Evolutionary conservation across 2,113 vertebrate species (phyloP), one percentile per base, ranked within the genome.

Genomic region (Toxotes chatareus): DNA sequence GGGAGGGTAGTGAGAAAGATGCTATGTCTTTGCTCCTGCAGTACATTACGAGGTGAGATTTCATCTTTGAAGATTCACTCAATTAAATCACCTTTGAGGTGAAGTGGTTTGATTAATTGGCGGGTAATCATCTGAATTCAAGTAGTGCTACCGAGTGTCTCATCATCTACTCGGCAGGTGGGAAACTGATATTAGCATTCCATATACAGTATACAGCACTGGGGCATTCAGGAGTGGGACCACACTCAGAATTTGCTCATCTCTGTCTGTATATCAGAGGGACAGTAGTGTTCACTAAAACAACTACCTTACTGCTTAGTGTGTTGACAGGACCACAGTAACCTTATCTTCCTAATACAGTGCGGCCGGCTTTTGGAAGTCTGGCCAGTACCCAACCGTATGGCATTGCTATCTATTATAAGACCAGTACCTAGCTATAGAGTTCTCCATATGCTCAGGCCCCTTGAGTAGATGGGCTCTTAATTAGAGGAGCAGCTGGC

Each of bases 401-500:
- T 84, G 87, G 65, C 73, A 65, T 79, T 53, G 76, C 40, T 74
- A 19, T 78, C 81, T 89, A 84, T 92, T 91, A 72, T 92, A 84
- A 87, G 83, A 90, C 76, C 63, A 84, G 79, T 42, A 80, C 77
- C 70, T 49, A 34, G 84, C 77, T 81, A 91, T 85, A 79, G 83
- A 86, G 86, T 68, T 75, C 78, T 89, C 87, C 92, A 91, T 94
- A 93, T 93, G 93, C 85, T 91, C 85, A 71, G 64, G 79, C 64
- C 85, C 69, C 87, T 88, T 76, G 80, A 86, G 90, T 89, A 72
- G 80, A 91, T 73, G 80, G 85, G 81, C 85, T 89, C 85, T 92
- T 93, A 93, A 93, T 94, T 93, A 94, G 88, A 88, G 82, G 88
- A 93, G 92, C 93, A 93, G 92, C 92, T 94, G 93, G 88, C 79